These are phyloP conservation scores for Heliocidaris erythrogramma DNA, from an alignment of 35 echinoderm and acorn worm species.

Conservation along the genomic window DNA sequence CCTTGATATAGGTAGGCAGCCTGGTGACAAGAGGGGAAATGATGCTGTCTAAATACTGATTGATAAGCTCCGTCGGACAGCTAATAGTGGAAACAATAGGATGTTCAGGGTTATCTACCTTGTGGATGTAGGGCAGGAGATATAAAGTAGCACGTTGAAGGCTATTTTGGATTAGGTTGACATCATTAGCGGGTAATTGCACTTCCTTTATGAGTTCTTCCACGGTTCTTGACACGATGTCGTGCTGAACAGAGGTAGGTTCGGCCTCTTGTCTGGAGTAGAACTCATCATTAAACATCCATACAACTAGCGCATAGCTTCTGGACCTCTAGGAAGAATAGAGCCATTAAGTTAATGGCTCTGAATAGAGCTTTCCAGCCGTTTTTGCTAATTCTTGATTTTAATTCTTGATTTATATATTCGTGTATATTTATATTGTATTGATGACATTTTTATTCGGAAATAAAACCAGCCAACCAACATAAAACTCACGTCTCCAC, in stretches of 20 bases:
- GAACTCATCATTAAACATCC: neutral
- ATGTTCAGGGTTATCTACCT: slow-evolving; percentile 44
- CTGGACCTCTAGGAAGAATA: neutral
- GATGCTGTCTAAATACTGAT: no score
- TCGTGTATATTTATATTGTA: no score
- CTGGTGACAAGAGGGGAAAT: no score
- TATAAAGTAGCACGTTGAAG: slow-evolving; percentile 46
- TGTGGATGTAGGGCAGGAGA: slow-evolving; percentile 59
- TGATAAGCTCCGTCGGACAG: slow-evolving; percentile 22
- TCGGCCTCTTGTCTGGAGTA: slow-evolving; percentile 30
- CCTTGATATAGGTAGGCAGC: no score
- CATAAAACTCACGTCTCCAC: slow-evolving; percentile 35
- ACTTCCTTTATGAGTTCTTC: neutral
- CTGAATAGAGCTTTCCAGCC: no score
- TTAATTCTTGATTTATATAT: no score
- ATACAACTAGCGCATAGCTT: slow-evolving; percentile 39
- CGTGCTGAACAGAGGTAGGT: slow-evolving; percentile 25
- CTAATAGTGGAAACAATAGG: slow-evolving; percentile 49
- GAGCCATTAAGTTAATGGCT: no score
- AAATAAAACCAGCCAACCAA: no score
- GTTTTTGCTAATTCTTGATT: no score
- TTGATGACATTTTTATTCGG: no score
- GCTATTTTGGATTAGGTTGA: neutral
- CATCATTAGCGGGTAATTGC: no score
- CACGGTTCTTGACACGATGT: neutral